phyloP scores from a whole-genome alignment of 2,797 vertebrate species.

The Gouania willdenowi region DNA sequence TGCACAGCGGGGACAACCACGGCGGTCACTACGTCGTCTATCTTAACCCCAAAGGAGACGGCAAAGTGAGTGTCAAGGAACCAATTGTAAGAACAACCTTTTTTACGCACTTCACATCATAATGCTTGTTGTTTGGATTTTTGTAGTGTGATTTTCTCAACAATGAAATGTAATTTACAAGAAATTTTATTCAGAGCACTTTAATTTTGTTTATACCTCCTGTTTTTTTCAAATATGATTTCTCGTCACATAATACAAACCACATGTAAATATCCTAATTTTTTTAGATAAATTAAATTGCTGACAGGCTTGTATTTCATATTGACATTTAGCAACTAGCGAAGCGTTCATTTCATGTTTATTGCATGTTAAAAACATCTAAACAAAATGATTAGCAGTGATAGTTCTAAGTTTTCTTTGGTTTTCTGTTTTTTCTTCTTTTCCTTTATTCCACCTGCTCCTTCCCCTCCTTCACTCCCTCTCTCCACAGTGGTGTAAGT shows the following conservation, averaged over 20 bases:
- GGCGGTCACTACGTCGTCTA: conserved; percentile 99
- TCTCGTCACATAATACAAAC: too few species aligned
- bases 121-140: conserved; percentile 7
- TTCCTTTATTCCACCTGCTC: not conserved
- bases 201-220: too few species aligned
- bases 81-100: conserved; percentile 74
- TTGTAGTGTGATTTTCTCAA: too few species aligned
- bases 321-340: too few species aligned
- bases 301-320: too few species aligned
- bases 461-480: not conserved
- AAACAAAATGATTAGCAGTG: conserved; percentile 13
- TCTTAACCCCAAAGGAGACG: conserved; percentile 97
- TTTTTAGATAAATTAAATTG: too few species aligned
- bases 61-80: conserved; percentile 91
- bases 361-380: too few species aligned
- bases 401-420: conserved; percentile 37
- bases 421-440: not conserved
- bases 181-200: too few species aligned
- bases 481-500: conserved; percentile 90
- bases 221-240: too few species aligned
- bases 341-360: too few species aligned
- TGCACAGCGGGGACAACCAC: conserved; percentile 98
- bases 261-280: too few species aligned
- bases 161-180: too few species aligned
- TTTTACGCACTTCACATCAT: conserved; percentile 46